A percentile compares a stretch with the other conserved stretches of the same genome.
Evolutionary conservation across 1,140 invertebrate genomes (phyloP).

Genomic region (Drosophila subpulchrella): DNA sequence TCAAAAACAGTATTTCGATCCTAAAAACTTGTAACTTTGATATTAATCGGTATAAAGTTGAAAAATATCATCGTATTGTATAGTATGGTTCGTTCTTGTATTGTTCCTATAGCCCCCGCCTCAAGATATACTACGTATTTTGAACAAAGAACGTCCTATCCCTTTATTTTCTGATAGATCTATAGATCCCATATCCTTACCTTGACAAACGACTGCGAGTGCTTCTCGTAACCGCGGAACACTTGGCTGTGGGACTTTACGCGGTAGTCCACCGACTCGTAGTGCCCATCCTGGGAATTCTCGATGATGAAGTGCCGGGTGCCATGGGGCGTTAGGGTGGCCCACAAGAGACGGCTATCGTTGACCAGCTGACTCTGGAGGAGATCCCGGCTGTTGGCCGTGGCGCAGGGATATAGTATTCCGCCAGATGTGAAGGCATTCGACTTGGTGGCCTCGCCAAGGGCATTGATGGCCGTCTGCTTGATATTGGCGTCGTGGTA

Average conservation of each 20-base stretch:
- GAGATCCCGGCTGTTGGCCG: conserved; percentile 72
- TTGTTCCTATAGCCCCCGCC: no score
- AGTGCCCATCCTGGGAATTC: conserved; percentile 87
- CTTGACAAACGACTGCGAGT: conserved; percentile 70
- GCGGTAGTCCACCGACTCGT: conserved; percentile 89
- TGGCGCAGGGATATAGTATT: conserved; percentile 79
- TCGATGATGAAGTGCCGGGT: conserved; percentile 89
- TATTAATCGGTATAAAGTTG: no score
- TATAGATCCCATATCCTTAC: conserved; percentile 14
- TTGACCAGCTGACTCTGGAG: conserved; percentile 84
- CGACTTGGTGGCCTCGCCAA: conserved; percentile 80
- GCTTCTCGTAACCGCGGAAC: conserved; percentile 73
- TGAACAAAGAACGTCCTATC: no score
- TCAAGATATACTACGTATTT: no score
- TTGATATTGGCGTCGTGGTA: conserved; percentile 84
- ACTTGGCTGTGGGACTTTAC: conserved; percentile 72
- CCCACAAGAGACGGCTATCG: conserved; percentile 89
- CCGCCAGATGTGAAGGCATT: conserved; percentile 80
- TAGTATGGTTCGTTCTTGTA: no score
- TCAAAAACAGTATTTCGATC: no score
- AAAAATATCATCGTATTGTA: no score
- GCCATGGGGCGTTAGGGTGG: conserved; percentile 91
- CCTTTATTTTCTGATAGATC: no score
- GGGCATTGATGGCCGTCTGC: conserved; percentile 72
- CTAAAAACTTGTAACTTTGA: no score